Evolutionary conservation across 2,888 invertebrate species (phyloP), one percentile per base, ranked within the genome.

Genomic region (Elegia similella): DNA sequence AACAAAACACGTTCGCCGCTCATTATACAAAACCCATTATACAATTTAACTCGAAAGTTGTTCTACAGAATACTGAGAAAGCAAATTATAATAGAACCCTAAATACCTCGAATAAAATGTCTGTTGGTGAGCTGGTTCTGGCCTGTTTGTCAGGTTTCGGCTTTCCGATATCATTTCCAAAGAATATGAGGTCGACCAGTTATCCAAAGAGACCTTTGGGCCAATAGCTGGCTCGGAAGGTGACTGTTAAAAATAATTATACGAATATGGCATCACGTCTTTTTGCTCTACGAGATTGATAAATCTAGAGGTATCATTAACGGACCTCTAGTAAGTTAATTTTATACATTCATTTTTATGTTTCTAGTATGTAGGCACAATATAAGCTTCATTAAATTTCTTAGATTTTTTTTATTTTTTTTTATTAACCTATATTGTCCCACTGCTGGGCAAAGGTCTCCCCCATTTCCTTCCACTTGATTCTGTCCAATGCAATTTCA

Each of bases 101-200:
- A 47, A 48, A 55, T 38, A 47, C 23, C 47, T 55, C 16, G 13
- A 30, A 32, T 42, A 56, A 56, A 48, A 56, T 48, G 48, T 42
- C 30, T 47, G 48, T 30, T 42, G 55, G 29, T 15, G 7, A 48
- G 38, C 56, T 42, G 23, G 56, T 48, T 56, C 42, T 15, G 55
- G 42, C 56, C 48, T 13, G 56, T 50, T 48, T 38, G 23, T 29
- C 56, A 29, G 48, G 56, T 56, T 56, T 23, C 23, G 34, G 13
- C 53, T 46, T 46, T 54, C 7, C 55, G 38, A 46, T 44, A 30
- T 30, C 15, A 29, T 56, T 56, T 56, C 56, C 48, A 56, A 56
- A 56, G 56, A 29, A 29, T 56, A 56, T 48, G 56, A 56, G 56
- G 56, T 56, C 48, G 29, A 42, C 56, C 48, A 48, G 56, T 56